A percentile compares a stretch with the other conserved stretches of the same genome.
Conservation (phyloP, 1,140 invertebrate species). For the Cryptotermes secundus region DNA sequence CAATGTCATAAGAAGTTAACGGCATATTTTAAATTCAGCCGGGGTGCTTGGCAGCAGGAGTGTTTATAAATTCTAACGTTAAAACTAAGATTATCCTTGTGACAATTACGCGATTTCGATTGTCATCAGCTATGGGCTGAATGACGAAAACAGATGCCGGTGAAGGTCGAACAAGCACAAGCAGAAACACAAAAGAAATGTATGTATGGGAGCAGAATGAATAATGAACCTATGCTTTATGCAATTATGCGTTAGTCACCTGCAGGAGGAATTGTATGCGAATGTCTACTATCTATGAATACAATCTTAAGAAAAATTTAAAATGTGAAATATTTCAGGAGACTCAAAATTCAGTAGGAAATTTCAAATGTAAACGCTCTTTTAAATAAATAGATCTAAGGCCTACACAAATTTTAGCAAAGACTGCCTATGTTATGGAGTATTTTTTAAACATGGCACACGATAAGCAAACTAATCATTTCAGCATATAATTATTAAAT, state of each 20-base stretch:
- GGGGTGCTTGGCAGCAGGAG: not conserved
- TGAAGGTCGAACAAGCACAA: not conserved
- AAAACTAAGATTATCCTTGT: not conserved
- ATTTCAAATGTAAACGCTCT: too few species aligned
- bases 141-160: not conserved
- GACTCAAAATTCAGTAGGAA: too few species aligned
- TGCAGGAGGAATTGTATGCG: too few species aligned
- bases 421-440: too few species aligned
- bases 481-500: too few species aligned
- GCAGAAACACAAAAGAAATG: not conserved
- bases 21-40: not conserved
- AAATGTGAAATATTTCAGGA: too few species aligned
- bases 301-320: too few species aligned
- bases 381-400: too few species aligned
- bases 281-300: too few species aligned
- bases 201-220: not conserved
- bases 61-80: not conserved
- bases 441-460: too few species aligned
- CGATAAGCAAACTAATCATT: too few species aligned
- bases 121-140: not conserved
- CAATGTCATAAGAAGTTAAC: not conserved
- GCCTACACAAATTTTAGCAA: too few species aligned
- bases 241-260: not conserved
- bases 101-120: not conserved
- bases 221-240: not conserved